These are phyloP conservation scores for Heteronetta atricapilla DNA, from an alignment of 2,113 vertebrate species.

Conservation along the genomic window DNA sequence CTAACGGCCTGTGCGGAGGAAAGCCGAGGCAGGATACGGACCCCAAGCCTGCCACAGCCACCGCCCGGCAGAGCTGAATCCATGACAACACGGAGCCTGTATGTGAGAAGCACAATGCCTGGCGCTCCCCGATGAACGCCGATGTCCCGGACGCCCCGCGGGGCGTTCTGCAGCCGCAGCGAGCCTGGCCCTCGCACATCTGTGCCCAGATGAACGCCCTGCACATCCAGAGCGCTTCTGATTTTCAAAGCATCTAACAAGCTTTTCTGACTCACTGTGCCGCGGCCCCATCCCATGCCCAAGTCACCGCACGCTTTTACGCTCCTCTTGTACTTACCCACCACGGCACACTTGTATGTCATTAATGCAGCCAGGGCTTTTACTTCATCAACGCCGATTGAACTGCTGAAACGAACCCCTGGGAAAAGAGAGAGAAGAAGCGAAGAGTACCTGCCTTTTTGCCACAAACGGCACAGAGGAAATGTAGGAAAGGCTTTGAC, in stretches of 20 bases:
- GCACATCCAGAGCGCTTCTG: neutral
- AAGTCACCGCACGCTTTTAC: neutral
- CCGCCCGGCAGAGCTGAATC: conserved; percentile 36
- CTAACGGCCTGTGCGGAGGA: neutral
- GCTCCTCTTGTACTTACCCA: neutral
- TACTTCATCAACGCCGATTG: neutral
- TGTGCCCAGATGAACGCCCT: neutral
- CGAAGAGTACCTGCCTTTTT: neutral
- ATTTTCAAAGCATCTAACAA: neutral
- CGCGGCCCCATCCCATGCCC: neutral
- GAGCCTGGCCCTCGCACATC: neutral
- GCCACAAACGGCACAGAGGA: neutral
- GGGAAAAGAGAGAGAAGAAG: neutral
- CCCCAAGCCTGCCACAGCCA: neutral
- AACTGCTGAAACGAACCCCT: conserved; percentile 25
- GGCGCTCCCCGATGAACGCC: neutral
- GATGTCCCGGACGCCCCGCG: neutral
- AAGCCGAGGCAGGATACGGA: neutral
- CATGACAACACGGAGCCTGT: conserved; percentile 20
- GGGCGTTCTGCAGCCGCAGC: neutral
- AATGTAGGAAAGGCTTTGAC: neutral
- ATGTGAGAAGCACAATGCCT: neutral
- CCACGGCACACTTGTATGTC: neutral
- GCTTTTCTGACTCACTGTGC: neutral
- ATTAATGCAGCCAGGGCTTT: conserved; percentile 54